Percentiles rank a stretch among this genome's conserved stretches.
Conservation (phyloP, 2,113 vertebrate species). For the Cynoglossus semilaevis region DNA sequence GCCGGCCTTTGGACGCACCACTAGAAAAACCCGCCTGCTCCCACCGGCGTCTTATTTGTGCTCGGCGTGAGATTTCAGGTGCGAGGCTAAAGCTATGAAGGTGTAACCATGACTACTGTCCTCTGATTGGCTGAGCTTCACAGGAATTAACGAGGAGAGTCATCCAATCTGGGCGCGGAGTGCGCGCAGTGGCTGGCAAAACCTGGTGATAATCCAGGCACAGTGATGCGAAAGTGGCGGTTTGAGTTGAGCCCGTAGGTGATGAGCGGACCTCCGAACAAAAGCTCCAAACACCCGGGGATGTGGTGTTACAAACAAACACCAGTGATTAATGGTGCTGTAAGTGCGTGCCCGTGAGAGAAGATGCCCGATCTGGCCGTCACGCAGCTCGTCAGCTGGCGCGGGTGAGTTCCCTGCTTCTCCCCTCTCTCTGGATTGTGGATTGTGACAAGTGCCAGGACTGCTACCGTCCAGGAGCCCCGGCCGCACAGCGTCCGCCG, state of each 20-base stretch:
- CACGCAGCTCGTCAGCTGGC: slow-evolving; percentile 34
- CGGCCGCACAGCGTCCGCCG: slow-evolving; percentile 31
- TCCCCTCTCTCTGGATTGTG: slow-evolving; percentile 59
- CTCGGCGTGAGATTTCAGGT: slow-evolving; percentile 72
- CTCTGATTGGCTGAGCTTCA: slow-evolving; percentile 80
- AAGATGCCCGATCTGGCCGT: slow-evolving; percentile 34
- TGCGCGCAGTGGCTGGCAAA: slow-evolving; percentile 79
- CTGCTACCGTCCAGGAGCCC: background rate
- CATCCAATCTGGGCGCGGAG: slow-evolving; percentile 91
- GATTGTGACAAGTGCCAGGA: slow-evolving; percentile 66
- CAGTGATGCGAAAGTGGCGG: slow-evolving; percentile 87
- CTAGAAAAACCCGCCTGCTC: slow-evolving; percentile 12
- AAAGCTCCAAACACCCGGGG: slow-evolving; percentile 23
- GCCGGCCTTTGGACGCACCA: slow-evolving; percentile 19
- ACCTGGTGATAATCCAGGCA: slow-evolving; percentile 76
- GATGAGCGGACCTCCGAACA: slow-evolving; percentile 67
- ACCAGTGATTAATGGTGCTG: slow-evolving; percentile 12
- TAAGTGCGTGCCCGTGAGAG: slow-evolving; percentile 6
- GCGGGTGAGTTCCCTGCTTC: slow-evolving; percentile 28
- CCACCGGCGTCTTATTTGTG: slow-evolving; percentile 29
- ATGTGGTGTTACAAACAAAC: slow-evolving; percentile 25
- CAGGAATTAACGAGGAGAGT: slow-evolving; percentile 79
- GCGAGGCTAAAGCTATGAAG: slow-evolving; percentile 88
- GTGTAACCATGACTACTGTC: slow-evolving; percentile 86
- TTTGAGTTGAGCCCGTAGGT: slow-evolving; percentile 82